Evolutionary conservation across 2,113 vertebrate genomes (phyloP), one percentile per base, ranked within the genome.

Genomic region (Arothron firmamentum): DNA sequence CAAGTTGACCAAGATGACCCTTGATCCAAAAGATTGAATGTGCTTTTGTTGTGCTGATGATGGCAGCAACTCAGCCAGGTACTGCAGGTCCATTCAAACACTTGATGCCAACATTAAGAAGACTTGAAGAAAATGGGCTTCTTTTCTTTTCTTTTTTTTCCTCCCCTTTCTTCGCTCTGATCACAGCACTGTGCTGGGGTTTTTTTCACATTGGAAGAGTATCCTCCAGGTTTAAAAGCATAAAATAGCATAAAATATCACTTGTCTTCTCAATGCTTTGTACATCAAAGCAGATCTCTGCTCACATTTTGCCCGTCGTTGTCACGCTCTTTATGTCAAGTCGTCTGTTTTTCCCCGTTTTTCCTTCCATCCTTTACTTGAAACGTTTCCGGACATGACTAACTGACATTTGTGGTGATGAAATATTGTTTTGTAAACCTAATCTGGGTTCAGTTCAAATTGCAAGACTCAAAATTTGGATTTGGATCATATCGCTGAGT

Each of bases 311-410:
- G 23, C 62, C 14, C 53, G 16, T 41, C 41, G 57, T 57, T 0
- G 46, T 74, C 41, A n/a, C n/a, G n/a, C n/a, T n/a, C n/a, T n/a
- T n/a, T n/a, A n/a, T n/a, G n/a, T 23, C 2, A 23, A 23, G 21
- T 23, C 21, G 21, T 23, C 21, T 23, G 21, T 61, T 51, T 56
- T 43, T 50, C 25, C 6, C 18, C 59, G 6, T 62, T 6, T 64
- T 42, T 81, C 60, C 65, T 50, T 68, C 64, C 71, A 63, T 81
- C 54, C 46, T 79, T 71, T 85, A 85, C 80, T 88, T 91, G 81
- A 88, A 82, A 38, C 60, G 56, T 70, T 70, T 88, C 69, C 83
- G 76, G 56, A 75, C 50, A 12, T 63, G 43, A 45, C 43, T 17
- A 12, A 45, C 43, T 43, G 41, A 51, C 4, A 63, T 43, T 62